Evolutionary conservation across 2,113 vertebrate genomes (phyloP).

Genomic region (Paedocypris sp.): DNA sequence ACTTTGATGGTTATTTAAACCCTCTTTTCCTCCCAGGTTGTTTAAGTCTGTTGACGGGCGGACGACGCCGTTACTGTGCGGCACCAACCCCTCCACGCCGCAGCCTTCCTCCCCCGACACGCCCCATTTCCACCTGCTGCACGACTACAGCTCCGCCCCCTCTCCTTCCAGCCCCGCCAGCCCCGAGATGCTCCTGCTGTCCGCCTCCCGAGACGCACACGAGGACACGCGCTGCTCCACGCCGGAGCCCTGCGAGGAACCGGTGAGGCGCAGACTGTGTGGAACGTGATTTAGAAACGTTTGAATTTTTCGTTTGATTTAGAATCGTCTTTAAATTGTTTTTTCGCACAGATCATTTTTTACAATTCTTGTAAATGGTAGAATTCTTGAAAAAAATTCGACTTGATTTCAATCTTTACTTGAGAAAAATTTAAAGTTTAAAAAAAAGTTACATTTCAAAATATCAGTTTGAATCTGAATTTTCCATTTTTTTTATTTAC

Average conservation of each 20-base stretch:
- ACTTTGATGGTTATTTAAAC: too few relatives aligned
- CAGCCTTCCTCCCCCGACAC: constrained; percentile 86
- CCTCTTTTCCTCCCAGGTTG: constrained; percentile 57
- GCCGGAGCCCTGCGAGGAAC: constrained; percentile 82
- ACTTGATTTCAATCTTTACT: too few relatives aligned
- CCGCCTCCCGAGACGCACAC: constrained; percentile 78
- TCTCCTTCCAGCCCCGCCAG: constrained; percentile 86
- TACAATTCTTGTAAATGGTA: too few relatives aligned
- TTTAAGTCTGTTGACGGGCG: constrained; percentile 74
- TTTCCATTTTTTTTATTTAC: too few relatives aligned
- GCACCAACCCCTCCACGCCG: constrained; percentile 68
- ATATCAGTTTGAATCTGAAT: too few relatives aligned
- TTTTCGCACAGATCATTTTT: too few relatives aligned
- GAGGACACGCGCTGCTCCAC: constrained; percentile 93
- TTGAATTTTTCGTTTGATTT: too few relatives aligned
- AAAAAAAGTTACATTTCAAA: too few relatives aligned
- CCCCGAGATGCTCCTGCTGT: constrained; percentile 71
- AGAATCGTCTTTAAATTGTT: too few relatives aligned
- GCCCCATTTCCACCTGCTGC: constrained; percentile 68
- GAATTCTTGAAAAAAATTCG: too few relatives aligned
- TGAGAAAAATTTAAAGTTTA: too few relatives aligned
- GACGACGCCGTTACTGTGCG: constrained; percentile 67
- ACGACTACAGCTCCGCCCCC: constrained; percentile 72
- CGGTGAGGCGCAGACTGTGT: constrained; percentile 56
- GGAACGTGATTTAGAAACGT: too few relatives aligned